phyloP scores from a whole-genome alignment of 2,888 invertebrate species.

The Apodemia zela region DNA sequence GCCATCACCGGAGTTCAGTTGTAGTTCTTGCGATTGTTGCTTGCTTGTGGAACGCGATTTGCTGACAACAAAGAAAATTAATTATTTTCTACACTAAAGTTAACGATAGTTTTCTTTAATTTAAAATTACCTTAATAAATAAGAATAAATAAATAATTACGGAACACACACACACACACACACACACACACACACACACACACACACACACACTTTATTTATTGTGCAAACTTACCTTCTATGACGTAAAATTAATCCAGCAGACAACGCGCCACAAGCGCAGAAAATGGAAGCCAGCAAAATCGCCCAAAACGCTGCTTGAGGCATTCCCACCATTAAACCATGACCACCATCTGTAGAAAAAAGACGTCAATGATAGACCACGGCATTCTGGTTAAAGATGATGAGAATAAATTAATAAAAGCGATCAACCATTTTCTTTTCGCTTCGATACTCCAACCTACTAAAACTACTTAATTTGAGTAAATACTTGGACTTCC shows the following conservation, averaged over 20 bases:
- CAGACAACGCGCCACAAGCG: constrained; percentile 49
- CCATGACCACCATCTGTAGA: constrained; percentile 57
- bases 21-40: constrained; percentile 63
- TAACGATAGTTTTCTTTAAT: no score
- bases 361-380: background rate
- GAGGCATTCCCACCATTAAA: constrained; percentile 63
- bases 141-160: no score
- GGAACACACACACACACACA: no score
- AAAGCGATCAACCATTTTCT: no score
- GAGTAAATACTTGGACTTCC: no score
- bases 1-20: constrained; percentile 88
- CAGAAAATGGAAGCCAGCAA: constrained; percentile 52
- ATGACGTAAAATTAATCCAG: constrained; percentile 54
- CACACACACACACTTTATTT: no score
- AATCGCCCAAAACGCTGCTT: constrained; percentile 64
- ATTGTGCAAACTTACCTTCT: constrained; percentile 56
- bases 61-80: constrained; percentile 11
- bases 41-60: constrained; percentile 32
- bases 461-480: no score
- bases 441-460: no score
- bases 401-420: no score
- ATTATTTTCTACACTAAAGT: background rate
- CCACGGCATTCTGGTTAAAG: no score
- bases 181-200: no score
- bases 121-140: no score